phyloP scores from a whole-genome alignment of 2,113 vertebrate genomes.

The Corythornis cristatus region DNA sequence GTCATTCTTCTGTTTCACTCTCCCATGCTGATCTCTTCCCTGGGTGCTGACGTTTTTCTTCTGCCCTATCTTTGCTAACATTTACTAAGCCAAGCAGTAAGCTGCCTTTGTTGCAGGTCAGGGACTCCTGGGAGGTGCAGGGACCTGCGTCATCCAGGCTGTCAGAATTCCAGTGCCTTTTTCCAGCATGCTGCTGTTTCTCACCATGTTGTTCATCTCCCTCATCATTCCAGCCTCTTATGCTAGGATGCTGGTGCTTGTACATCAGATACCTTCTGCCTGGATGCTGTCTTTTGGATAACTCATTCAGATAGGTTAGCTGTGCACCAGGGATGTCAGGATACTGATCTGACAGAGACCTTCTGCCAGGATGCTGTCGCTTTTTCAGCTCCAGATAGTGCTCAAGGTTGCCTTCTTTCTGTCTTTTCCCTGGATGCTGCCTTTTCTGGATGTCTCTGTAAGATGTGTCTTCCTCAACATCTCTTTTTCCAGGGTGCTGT shows the following conservation, averaged over 20 bases:
- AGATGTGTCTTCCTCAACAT: constrained; percentile 42
- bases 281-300: constrained; percentile 85
- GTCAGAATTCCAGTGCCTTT: constrained; percentile 76
- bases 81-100: constrained; percentile 83
- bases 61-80: constrained; percentile 70
- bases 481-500: constrained; percentile 86
- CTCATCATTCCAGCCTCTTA: constrained; percentile 67
- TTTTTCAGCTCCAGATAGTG: constrained; percentile 70
- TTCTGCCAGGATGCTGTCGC: constrained; percentile 83
- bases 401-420: constrained; percentile 26
- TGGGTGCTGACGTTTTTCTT: constrained; percentile 88
- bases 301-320: constrained; percentile 59
- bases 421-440: constrained; percentile 82
- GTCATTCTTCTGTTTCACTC: constrained; percentile 77
- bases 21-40: constrained; percentile 80
- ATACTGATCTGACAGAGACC: constrained; percentile 61
- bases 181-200: constrained; percentile 88
- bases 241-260: constrained; percentile 82
- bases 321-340: constrained; percentile 60
- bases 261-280: constrained; percentile 79
- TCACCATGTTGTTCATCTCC: constrained; percentile 66
- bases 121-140: constrained; percentile 75
- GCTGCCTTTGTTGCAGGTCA: constrained; percentile 78
- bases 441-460: constrained; percentile 57
- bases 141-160: constrained; percentile 71